phyloP scores from a whole-genome alignment of 92 coral and sea anemone species.

The Desmophyllum pertusum region DNA sequence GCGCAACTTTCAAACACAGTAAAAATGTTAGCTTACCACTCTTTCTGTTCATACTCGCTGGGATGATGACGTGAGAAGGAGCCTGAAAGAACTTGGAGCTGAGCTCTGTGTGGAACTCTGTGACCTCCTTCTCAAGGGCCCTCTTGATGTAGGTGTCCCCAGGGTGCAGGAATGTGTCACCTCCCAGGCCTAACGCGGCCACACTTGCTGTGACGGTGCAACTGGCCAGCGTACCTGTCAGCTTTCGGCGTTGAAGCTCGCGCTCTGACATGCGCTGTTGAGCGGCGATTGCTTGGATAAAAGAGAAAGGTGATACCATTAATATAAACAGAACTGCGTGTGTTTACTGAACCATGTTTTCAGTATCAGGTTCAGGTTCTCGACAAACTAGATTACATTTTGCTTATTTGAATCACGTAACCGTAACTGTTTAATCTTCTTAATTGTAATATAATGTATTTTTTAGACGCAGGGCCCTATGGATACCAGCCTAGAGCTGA shows the following conservation, averaged over 20 bases:
- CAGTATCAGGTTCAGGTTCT: too few relatives aligned
- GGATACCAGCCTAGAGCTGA: too few relatives aligned
- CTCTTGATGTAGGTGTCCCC: slow-evolving; percentile 64
- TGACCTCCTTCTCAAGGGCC: slow-evolving; percentile 55
- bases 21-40: slow-evolving; percentile 40
- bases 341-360: too few relatives aligned
- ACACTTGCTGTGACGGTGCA: slow-evolving; percentile 90
- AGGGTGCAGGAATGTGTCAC: slow-evolving; percentile 73
- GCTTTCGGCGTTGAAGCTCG: slow-evolving; percentile 83
- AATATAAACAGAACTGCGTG: not conserved
- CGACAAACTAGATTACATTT: too few relatives aligned
- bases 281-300: slow-evolving; percentile 81
- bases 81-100: slow-evolving; percentile 88
- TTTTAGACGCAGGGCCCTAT: too few relatives aligned
- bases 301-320: not conserved
- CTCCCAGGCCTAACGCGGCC: slow-evolving; percentile 85
- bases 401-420: too few relatives aligned
- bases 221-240: slow-evolving; percentile 89
- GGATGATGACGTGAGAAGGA: slow-evolving; percentile 76
- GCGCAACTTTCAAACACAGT: not conserved
- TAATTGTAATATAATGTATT: too few relatives aligned
- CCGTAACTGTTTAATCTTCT: too few relatives aligned
- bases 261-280: slow-evolving; percentile 97
- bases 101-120: slow-evolving; percentile 80
- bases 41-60: slow-evolving; percentile 54